Percentiles rank a stretch among this genome's conserved stretches.
Evolutionary conservation across 2,888 invertebrate species (phyloP).

Genomic region (Catocala nupta): DNA sequence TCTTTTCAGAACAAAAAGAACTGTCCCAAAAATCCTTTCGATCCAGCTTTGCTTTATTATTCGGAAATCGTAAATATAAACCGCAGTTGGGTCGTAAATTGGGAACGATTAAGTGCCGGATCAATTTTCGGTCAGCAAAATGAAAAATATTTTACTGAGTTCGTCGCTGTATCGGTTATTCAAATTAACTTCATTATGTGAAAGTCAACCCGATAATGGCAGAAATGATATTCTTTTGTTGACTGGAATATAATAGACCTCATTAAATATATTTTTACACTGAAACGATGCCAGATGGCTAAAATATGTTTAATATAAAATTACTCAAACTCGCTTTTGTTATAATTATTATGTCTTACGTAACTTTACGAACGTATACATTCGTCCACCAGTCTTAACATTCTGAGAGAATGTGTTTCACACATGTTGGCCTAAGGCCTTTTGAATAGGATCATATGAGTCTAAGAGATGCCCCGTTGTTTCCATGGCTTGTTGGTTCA

Average conservation of each 20-base stretch:
- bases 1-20: slow-evolving; percentile 15
- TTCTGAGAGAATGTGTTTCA: too few relatives aligned
- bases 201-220: slow-evolving; percentile 21
- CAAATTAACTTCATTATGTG: slow-evolving; percentile 48
- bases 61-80: slow-evolving; percentile 52
- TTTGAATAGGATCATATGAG: too few relatives aligned
- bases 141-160: slow-evolving; percentile 49
- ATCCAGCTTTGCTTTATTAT: slow-evolving; percentile 38
- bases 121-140: slow-evolving; percentile 49
- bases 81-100: slow-evolving; percentile 48
- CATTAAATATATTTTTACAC: not conserved
- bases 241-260: not conserved
- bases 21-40: slow-evolving; percentile 27
- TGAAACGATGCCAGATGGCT: not conserved
- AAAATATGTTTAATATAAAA: too few relatives aligned
- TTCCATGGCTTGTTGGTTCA: too few relatives aligned
- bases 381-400: too few relatives aligned
- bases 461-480: too few relatives aligned
- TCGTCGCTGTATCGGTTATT: slow-evolving; percentile 44
- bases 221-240: slow-evolving; percentile 41
- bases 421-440: too few relatives aligned
- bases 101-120: slow-evolving; percentile 49
- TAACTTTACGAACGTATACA: too few relatives aligned
- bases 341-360: too few relatives aligned
- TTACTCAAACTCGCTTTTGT: too few relatives aligned